Evolutionary conservation across 37 sponge, comb jelly and placozoan genomes (phyloP).

Genomic region (Ianthella basta): DNA sequence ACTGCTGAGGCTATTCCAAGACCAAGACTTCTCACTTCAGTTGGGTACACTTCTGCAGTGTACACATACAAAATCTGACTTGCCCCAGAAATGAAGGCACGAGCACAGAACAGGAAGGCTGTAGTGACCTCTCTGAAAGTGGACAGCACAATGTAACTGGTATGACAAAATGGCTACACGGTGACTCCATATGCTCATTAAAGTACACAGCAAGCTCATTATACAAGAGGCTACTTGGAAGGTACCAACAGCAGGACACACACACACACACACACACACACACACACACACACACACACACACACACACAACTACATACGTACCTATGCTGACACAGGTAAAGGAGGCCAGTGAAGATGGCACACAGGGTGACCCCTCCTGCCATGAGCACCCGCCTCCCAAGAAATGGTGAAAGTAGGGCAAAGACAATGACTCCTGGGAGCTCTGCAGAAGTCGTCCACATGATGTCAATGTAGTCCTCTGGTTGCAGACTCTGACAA

Average conservation of each 20-base stretch:
- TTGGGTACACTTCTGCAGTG: slow-evolving; percentile 53
- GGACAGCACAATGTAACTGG: not conserved
- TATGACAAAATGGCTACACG: too few relatives aligned
- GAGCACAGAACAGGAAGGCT: slow-evolving; percentile 40
- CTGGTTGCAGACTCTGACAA: not conserved
- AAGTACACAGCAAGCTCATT: too few relatives aligned
- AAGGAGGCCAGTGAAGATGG: slow-evolving; percentile 11
- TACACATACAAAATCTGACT: slow-evolving; percentile 63
- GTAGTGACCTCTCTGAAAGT: slow-evolving; percentile 24
- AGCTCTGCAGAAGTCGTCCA: not conserved
- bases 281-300: too few relatives aligned
- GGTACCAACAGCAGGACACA: too few relatives aligned
- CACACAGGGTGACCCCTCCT: not conserved
- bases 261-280: too few relatives aligned
- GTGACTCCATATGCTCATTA: too few relatives aligned
- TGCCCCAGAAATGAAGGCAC: slow-evolving; percentile 45
- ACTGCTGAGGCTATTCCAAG: slow-evolving; percentile 9
- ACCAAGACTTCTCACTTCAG: slow-evolving; percentile 11
- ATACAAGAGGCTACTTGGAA: too few relatives aligned
- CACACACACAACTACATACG: too few relatives aligned
- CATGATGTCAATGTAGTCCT: slow-evolving; percentile 1
- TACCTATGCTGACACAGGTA: slow-evolving; percentile 1
- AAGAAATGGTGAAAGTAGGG: not conserved
- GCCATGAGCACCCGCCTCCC: slow-evolving; percentile 7
- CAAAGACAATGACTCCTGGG: not conserved